Evolutionary conservation across 2,888 invertebrate genomes (phyloP).

Genomic region (Pedicia rivosa): DNA sequence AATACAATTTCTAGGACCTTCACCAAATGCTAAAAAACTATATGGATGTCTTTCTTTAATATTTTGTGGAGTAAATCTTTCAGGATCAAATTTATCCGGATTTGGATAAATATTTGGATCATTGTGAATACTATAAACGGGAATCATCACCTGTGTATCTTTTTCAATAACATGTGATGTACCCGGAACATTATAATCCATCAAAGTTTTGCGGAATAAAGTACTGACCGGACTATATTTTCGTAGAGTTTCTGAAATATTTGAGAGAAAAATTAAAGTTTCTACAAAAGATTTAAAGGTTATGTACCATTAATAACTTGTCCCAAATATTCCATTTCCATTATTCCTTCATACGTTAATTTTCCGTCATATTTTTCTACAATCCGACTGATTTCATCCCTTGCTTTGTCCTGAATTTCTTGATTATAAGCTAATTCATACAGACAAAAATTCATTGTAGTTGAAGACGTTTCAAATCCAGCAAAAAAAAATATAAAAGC

Average conservation of each 20-base stretch:
- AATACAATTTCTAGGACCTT: conserved; percentile 11
- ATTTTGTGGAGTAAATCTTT: conserved; percentile 26
- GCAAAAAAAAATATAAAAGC: conserved; percentile 32
- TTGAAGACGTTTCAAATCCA: conserved; percentile 32
- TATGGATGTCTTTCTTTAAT: background rate
- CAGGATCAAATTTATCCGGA: conserved; percentile 31
- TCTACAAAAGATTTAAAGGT: no score
- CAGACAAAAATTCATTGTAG: conserved; percentile 26
- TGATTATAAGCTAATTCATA: conserved; percentile 16
- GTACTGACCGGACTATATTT: conserved; percentile 30
- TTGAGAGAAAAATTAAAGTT: no score
- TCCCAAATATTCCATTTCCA: conserved; percentile 28
- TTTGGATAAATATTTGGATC: conserved; percentile 31
- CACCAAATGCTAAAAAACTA: conserved; percentile 10
- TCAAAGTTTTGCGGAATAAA: conserved; percentile 22
- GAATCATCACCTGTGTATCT: conserved; percentile 18
- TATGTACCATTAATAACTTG: conserved; percentile 28
- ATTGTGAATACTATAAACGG: conserved; percentile 26
- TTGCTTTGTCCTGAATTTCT: conserved; percentile 12
- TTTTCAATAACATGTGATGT: conserved; percentile 17
- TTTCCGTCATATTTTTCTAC: conserved; percentile 20
- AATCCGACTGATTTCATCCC: conserved; percentile 24
- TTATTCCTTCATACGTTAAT: conserved; percentile 25
- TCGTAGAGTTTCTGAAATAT: conserved; percentile 29
- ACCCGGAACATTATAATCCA: conserved; percentile 22